These are phyloP conservation scores for Drosophila lacteicornis DNA, from an alignment of 1,140 invertebrate genomes.

Conservation along the genomic window DNA sequence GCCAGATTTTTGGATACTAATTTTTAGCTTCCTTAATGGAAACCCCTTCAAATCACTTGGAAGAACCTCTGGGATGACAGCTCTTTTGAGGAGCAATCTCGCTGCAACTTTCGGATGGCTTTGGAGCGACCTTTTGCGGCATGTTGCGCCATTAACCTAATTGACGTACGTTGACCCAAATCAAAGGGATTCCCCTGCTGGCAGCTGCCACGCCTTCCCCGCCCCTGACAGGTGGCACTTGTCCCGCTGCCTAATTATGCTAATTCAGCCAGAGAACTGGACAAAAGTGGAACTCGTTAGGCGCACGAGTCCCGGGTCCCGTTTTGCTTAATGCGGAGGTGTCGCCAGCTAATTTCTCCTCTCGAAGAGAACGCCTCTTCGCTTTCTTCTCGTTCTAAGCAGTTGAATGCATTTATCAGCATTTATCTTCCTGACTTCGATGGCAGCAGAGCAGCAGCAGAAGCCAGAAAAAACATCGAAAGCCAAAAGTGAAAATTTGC, in stretches of 20 bases:
- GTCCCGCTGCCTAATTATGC: conserved; percentile 36
- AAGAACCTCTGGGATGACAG: conserved; percentile 1
- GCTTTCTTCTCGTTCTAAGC: conserved; percentile 31
- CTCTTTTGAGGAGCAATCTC: not conserved
- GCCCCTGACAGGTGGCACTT: conserved; percentile 31
- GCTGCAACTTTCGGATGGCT: not conserved
- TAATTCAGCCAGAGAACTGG: conserved; percentile 8
- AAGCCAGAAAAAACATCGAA: conserved; percentile 30
- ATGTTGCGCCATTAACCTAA: conserved; percentile 38
- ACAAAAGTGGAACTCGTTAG: conserved; percentile 25
- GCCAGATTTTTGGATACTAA: too few species aligned
- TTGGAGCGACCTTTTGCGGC: conserved; percentile 10
- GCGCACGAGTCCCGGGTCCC: not conserved
- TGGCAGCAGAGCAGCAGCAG: conserved; percentile 16
- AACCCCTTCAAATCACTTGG: not conserved
- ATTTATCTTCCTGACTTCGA: conserved; percentile 60
- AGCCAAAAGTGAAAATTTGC: conserved; percentile 67
- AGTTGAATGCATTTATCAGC: conserved; percentile 63
- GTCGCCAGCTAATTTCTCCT: conserved; percentile 24
- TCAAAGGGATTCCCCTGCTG: conserved; percentile 35
- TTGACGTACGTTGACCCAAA: conserved; percentile 55
- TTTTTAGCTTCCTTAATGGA: too few species aligned
- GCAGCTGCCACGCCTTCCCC: not conserved
- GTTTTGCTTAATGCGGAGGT: conserved; percentile 24
- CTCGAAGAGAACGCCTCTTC: conserved; percentile 1